Percentiles rank a stretch among this genome's conserved stretches.
These are phyloP conservation scores for Heliocidaris erythrogramma DNA, from an alignment of 35 echinoderm and acorn worm genomes.

Conservation along the genomic window DNA sequence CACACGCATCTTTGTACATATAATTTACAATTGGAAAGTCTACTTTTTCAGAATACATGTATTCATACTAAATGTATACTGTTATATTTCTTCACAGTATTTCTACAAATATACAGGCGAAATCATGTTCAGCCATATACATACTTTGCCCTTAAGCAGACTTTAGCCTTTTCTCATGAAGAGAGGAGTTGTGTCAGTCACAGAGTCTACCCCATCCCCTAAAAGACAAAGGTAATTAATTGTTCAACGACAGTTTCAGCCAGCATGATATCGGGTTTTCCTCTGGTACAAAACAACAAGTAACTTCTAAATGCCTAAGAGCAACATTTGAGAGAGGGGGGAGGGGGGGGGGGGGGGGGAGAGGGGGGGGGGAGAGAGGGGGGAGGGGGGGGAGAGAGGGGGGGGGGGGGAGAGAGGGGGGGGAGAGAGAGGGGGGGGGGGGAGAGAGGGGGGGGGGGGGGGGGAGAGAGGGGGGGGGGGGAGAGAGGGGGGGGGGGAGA, in stretches of 20 bases:
- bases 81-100: not conserved
- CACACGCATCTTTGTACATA: not conserved
- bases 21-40: not conserved
- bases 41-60: not conserved
- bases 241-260: not conserved
- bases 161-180: not conserved
- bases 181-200: not conserved
- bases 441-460: too few relatives aligned
- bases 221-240: not conserved
- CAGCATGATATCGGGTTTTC: not conserved
- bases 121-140: not conserved
- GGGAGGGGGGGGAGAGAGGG: too few relatives aligned
- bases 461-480: too few relatives aligned
- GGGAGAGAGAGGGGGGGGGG: too few relatives aligned
- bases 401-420: too few relatives aligned
- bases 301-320: too few relatives aligned
- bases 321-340: too few relatives aligned
- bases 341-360: too few relatives aligned
- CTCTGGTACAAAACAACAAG: not conserved
- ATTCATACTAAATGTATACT: not conserved
- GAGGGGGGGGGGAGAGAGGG: too few relatives aligned
- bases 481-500: too few relatives aligned
- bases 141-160: not conserved
- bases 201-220: not conserved
- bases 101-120: not conserved